Conservation (phyloP, 2,113 vertebrate genomes). For the Upupa epops region DNA sequence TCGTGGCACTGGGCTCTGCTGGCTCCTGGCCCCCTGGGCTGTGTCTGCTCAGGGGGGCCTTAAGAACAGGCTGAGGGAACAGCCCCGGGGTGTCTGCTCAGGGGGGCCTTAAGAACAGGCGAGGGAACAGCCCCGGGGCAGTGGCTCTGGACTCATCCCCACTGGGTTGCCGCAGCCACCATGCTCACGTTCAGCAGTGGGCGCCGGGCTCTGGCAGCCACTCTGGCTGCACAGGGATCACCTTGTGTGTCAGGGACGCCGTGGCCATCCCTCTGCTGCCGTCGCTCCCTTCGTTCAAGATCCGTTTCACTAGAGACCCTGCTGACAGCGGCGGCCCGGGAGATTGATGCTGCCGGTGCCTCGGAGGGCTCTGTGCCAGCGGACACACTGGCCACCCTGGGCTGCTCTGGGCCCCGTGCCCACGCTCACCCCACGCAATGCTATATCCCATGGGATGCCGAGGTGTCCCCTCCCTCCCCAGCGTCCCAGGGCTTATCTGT, state of each 20-base stretch:
- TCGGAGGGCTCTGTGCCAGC: not conserved
- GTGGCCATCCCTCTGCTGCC: constrained; percentile 48
- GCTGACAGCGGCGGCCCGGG: constrained; percentile 11
- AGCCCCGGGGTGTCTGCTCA: rapidly evolving
- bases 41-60: rapidly evolving
- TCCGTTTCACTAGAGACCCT: constrained; percentile 37
- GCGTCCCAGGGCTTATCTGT: not conserved
- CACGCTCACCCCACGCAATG: rapidly evolving
- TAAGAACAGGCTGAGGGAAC: not conserved
- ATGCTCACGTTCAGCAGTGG: not conserved
- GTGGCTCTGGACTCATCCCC: rapidly evolving
- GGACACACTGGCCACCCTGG: not conserved
- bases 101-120: not conserved
- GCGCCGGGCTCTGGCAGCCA: not conserved
- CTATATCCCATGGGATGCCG: rapidly evolving
- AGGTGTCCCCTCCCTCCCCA: not conserved
- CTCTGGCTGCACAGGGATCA: not conserved
- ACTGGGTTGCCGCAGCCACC: rapidly evolving
- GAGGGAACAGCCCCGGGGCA: rapidly evolving
- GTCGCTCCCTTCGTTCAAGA: constrained; percentile 16
- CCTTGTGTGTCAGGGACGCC: not conserved
- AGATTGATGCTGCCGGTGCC: constrained; percentile 25
- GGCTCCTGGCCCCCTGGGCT: not conserved
- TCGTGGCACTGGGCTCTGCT: not conserved
- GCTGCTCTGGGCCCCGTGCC: not conserved